Conservation (phyloP, 2,113 vertebrate genomes). For the Stercorarius parasiticus region DNA sequence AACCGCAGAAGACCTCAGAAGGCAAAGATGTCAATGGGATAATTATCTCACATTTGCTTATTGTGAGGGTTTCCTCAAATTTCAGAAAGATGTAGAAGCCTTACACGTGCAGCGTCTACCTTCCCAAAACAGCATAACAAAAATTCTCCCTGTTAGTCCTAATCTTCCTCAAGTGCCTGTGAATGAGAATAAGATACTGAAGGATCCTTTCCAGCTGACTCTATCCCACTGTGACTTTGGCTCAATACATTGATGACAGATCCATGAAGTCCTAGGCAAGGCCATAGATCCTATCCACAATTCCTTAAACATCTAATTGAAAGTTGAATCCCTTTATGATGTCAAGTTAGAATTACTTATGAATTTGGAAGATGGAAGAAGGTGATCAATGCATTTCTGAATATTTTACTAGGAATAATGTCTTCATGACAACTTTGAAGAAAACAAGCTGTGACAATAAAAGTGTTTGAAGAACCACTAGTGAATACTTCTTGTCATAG, state of each 20-base stretch:
- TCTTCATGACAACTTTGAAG: background rate
- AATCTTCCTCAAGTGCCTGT: background rate
- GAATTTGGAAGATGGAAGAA: background rate
- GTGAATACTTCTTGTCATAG: background rate
- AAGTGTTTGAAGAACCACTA: background rate
- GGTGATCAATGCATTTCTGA: background rate
- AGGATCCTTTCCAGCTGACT: background rate
- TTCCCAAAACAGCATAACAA: background rate
- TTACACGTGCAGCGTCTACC: background rate
- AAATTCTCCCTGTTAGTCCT: background rate
- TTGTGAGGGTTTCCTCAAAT: background rate
- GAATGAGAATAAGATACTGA: background rate
- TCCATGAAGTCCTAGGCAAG: background rate
- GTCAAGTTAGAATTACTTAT: background rate
- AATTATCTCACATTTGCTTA: background rate
- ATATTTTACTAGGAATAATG: background rate
- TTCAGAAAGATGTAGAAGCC: background rate
- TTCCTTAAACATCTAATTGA: background rate
- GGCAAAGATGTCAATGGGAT: background rate
- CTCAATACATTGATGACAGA: background rate
- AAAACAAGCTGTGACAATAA: background rate
- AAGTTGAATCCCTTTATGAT: background rate
- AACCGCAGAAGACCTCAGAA: background rate
- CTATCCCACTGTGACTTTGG: background rate
- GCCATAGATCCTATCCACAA: background rate